Evolutionary conservation across 2,888 invertebrate species (phyloP).

Genomic region (Selenia dentaria): DNA sequence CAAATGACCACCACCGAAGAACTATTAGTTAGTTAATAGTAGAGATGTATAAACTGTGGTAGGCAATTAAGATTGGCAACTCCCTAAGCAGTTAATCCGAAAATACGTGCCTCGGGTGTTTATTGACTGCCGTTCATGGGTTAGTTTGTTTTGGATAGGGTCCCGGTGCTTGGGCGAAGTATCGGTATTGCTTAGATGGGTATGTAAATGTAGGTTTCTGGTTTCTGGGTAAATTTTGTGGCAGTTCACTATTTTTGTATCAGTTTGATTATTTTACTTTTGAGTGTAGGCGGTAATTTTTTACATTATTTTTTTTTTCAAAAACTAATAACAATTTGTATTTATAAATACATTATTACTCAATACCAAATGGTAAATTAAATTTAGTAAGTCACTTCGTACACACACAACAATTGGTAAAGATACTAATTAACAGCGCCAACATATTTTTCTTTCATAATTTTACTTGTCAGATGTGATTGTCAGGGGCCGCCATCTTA

Average conservation of each 20-base stretch:
- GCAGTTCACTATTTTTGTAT: background rate
- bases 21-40: slow-evolving; percentile 32
- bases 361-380: too few relatives aligned
- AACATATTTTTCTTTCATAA: too few relatives aligned
- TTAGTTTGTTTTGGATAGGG: slow-evolving; percentile 59
- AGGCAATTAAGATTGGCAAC: slow-evolving; percentile 79
- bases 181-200: slow-evolving; percentile 8
- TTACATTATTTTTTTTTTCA: too few relatives aligned
- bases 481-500: too few relatives aligned
- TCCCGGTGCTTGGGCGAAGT: slow-evolving; percentile 36
- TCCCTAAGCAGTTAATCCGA: slow-evolving; percentile 78
- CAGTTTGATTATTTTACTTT: too few relatives aligned
- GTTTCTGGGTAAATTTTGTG: background rate
- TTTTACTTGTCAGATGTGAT: too few relatives aligned
- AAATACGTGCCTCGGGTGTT: slow-evolving; percentile 80
- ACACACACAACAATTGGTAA: too few relatives aligned
- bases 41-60: slow-evolving; percentile 52
- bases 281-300: too few relatives aligned
- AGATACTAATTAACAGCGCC: too few relatives aligned
- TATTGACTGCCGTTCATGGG: slow-evolving; percentile 65
- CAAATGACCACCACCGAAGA: slow-evolving; percentile 61
- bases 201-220: background rate
- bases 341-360: too few relatives aligned
- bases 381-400: too few relatives aligned
- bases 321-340: too few relatives aligned